Evolutionary conservation across 2,888 invertebrate genomes (phyloP).

Genomic region (Meandrusa payeni): DNA sequence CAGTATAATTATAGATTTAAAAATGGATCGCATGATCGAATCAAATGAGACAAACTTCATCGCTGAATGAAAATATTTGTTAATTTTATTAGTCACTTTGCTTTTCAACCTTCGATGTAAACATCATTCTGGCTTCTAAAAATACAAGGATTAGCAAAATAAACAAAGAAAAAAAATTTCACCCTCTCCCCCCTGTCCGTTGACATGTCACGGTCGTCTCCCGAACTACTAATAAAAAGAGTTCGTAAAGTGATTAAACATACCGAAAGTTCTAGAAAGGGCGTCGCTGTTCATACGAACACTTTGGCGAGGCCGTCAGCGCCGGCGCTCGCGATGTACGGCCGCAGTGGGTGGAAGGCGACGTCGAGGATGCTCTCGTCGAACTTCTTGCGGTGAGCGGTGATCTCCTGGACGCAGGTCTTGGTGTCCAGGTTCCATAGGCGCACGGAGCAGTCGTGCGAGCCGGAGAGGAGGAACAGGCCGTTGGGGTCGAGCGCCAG

Average conservation of each 20-base stretch:
- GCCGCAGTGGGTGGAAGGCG: conserved; percentile 99
- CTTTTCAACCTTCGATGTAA: too few species aligned
- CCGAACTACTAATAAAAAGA: conserved; percentile 22
- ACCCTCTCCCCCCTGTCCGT: conserved; percentile 8
- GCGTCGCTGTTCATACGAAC: conserved; percentile 85
- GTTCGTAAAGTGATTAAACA: conserved; percentile 41
- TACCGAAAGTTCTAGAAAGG: conserved; percentile 31
- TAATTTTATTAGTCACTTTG: too few species aligned
- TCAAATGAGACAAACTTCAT: too few species aligned
- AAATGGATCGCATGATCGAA: too few species aligned
- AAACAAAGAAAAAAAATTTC: conserved; percentile 9
- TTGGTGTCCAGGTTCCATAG: conserved; percentile 99
- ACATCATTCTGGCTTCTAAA: too few species aligned
- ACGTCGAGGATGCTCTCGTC: conserved; percentile 99
- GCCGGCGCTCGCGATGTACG: conserved; percentile 99
- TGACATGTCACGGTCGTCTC: conserved; percentile 10
- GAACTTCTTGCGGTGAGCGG: conserved; percentile 99
- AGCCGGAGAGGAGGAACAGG: conserved; percentile 98
- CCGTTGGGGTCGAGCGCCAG: conserved; percentile 99
- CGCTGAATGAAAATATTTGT: too few species aligned
- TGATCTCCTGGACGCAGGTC: conserved; percentile 99
- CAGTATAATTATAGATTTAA: too few species aligned
- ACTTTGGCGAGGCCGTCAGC: conserved; percentile 99
- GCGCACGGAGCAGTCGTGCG: conserved; percentile 98
- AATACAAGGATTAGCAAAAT: conserved; percentile 13